These are phyloP conservation scores for Lycocerus yunnanus DNA, from an alignment of 2,888 invertebrate genomes.

Conservation along the genomic window DNA sequence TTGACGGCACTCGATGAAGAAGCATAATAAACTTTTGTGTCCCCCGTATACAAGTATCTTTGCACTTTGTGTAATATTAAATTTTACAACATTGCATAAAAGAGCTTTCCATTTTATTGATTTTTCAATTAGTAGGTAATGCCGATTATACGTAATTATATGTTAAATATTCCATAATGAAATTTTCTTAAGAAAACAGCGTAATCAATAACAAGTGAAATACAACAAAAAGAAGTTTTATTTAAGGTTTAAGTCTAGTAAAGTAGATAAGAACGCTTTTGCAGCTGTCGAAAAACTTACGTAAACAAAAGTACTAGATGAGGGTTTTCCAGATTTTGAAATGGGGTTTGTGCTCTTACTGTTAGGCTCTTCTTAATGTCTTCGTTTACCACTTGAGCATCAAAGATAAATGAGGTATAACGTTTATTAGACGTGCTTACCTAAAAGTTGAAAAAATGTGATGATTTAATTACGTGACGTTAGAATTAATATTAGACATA, in stretches of 20 bases:
- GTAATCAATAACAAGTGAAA: constrained; percentile 29
- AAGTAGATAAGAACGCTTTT: constrained; percentile 1
- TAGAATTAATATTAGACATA: constrained; percentile 31
- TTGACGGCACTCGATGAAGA: too few relatives aligned
- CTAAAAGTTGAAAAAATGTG: constrained; percentile 39
- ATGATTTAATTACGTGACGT: background rate
- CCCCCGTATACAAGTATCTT: background rate
- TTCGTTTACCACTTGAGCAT: constrained; percentile 42
- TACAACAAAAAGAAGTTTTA: constrained; percentile 12
- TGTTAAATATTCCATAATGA: constrained; percentile 23
- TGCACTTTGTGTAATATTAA: too few relatives aligned
- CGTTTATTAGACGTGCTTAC: constrained; percentile 47
- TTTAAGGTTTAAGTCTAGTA: constrained; percentile 16
- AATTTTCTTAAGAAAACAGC: constrained; percentile 32
- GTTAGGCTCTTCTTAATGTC: constrained; percentile 42
- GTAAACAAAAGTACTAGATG: constrained; percentile 41
- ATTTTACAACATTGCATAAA: background rate
- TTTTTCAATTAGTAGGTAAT: constrained; percentile 39
- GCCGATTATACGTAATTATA: background rate
- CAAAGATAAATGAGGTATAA: constrained; percentile 44
- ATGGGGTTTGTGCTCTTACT: constrained; percentile 48
- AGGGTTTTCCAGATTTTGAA: constrained; percentile 49
- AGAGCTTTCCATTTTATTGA: background rate
- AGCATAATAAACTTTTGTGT: background rate
- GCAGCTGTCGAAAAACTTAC: constrained; percentile 35